A percentile compares a stretch with the other conserved stretches of the same genome.
phyloP scores from a whole-genome alignment of 2,888 invertebrate species.

The Belgica antarctica region DNA sequence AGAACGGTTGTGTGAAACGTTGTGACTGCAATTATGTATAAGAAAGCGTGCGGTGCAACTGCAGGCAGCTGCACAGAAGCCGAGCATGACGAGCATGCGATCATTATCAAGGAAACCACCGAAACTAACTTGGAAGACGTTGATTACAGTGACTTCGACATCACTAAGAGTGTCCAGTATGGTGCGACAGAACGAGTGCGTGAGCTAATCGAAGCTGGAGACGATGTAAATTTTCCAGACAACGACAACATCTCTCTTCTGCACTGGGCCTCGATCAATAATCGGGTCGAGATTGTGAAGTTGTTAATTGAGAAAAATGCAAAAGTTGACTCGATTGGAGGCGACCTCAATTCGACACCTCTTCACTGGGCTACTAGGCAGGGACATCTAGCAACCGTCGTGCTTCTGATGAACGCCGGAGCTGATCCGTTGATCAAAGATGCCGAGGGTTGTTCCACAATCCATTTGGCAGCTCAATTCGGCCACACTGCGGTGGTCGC shows the following conservation, averaged over 20 bases:
- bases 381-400: conserved; percentile 79
- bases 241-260: conserved; percentile 91
- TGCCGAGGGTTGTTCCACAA: conserved; percentile 92
- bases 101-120: conserved; percentile 58
- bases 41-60: conserved; percentile 70
- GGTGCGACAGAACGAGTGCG: conserved; percentile 80
- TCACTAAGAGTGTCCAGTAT: conserved; percentile 95
- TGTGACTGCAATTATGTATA: conserved; percentile 60
- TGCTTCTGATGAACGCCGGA: conserved; percentile 63
- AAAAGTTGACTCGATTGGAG: conserved; percentile 91
- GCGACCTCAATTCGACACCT: conserved; percentile 93
- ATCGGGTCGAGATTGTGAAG: conserved; percentile 79
- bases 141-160: conserved; percentile 81
- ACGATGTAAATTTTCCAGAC: conserved; percentile 92
- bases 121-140: conserved; percentile 65
- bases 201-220: conserved; percentile 87
- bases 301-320: conserved; percentile 85
- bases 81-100: conserved; percentile 63
- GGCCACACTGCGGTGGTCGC: conserved; percentile 98
- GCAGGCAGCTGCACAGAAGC: conserved; percentile 63
- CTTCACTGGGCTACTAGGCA: conserved; percentile 97
- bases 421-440: conserved; percentile 88
- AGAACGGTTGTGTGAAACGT: too few relatives aligned
- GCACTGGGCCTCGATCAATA: conserved; percentile 99
- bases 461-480: conserved; percentile 96